Conservation (phyloP, 2,113 vertebrate genomes). For the Entomyzon cyanotis region DNA sequence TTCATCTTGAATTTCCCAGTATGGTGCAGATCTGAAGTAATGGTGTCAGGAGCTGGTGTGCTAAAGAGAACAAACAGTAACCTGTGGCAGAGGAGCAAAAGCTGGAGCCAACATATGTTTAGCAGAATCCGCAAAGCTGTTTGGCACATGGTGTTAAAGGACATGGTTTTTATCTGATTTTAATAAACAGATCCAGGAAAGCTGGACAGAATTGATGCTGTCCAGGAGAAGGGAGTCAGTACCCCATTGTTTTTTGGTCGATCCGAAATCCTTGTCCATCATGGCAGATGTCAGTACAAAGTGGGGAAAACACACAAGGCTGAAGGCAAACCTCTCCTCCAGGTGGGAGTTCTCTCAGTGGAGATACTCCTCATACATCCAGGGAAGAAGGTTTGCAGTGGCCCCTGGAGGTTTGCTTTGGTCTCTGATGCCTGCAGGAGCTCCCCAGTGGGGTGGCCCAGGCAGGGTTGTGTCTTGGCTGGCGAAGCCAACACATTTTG, state of each 20-base stretch:
- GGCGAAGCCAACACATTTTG: background rate
- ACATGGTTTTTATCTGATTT: background rate
- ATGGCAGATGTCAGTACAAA: background rate
- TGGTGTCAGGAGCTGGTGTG: background rate
- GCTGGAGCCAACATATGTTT: background rate
- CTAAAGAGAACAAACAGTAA: background rate
- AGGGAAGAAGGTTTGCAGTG: background rate
- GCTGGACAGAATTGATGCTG: background rate
- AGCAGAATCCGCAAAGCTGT: background rate
- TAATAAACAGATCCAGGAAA: background rate
- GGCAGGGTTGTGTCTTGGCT: background rate
- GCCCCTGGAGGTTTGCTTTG: background rate
- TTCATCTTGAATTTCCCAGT: background rate
- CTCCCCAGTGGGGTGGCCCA: accelerated
- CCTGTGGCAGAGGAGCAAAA: background rate
- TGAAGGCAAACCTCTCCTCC: background rate
- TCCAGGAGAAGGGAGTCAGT: background rate
- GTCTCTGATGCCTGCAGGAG: accelerated
- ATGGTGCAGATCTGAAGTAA: background rate
- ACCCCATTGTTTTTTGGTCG: accelerated
- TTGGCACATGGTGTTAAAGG: background rate
- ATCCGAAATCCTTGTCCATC: background rate
- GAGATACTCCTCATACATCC: background rate
- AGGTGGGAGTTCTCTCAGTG: accelerated
- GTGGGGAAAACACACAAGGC: accelerated